These are phyloP conservation scores for Squalus acanthias DNA, from an alignment of 2,797 vertebrate species.

Conservation along the genomic window DNA sequence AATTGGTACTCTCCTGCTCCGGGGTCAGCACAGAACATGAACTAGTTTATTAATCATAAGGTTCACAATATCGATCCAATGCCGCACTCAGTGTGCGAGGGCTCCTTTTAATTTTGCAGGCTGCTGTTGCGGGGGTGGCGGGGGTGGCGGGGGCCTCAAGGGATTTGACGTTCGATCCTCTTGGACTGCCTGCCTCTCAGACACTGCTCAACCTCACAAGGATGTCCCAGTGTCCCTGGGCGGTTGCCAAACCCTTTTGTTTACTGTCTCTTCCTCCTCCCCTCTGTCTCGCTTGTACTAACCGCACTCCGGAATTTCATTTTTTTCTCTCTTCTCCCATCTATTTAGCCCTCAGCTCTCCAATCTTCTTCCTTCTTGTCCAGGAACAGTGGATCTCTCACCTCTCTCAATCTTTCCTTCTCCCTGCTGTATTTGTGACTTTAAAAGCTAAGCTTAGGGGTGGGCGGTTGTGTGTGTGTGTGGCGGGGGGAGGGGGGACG, in stretches of 20 bases:
- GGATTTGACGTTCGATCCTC: not conserved
- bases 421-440: not conserved
- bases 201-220: not conserved
- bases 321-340: not conserved
- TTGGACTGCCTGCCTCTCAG: not conserved
- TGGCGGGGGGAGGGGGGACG: too few species aligned
- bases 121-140: too few species aligned
- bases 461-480: not conserved
- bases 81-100: not conserved
- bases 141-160: too few species aligned
- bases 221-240: not conserved
- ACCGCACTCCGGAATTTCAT: not conserved
- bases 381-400: not conserved
- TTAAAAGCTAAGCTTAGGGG: not conserved
- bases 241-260: not conserved
- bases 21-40: not conserved
- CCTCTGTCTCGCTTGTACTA: not conserved
- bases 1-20: not conserved
- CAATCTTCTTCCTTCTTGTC: not conserved
- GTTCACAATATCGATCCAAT: not conserved
- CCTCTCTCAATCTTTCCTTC: not conserved
- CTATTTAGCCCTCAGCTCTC: not conserved
- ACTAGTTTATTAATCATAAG: not conserved
- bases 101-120: not conserved
- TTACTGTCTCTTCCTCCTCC: not conserved